These are phyloP conservation scores for Trimorus sp. DNA, from an alignment of 2,888 invertebrate species.

Conservation along the genomic window DNA sequence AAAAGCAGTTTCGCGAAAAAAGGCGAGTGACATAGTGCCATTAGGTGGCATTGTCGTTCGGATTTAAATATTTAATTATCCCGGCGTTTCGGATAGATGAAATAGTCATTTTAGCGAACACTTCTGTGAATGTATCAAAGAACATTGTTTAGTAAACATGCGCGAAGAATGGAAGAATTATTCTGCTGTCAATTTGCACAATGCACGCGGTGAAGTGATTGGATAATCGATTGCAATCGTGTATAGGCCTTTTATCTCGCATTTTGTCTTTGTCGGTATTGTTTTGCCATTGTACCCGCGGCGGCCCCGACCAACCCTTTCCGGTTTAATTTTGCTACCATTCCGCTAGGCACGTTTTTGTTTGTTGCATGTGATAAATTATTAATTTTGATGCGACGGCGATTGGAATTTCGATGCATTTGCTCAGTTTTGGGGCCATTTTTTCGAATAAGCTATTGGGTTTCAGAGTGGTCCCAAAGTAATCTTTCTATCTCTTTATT, in stretches of 20 bases:
- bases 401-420: constrained; percentile 60
- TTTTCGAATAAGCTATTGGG: constrained; percentile 12
- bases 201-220: constrained; percentile 67
- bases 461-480: no score
- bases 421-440: constrained; percentile 67
- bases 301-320: constrained; percentile 74
- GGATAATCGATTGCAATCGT: constrained; percentile 67
- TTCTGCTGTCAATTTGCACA: constrained; percentile 67
- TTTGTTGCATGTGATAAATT: constrained; percentile 39
- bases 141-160: constrained; percentile 65
- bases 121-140: constrained; percentile 64
- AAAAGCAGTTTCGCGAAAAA: no score
- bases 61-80: constrained; percentile 27
- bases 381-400: constrained; percentile 25
- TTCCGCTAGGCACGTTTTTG: constrained; percentile 29
- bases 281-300: constrained; percentile 57
- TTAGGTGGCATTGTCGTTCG: constrained; percentile 1
- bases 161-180: constrained; percentile 66
- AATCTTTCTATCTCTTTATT: no score
- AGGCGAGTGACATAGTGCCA: no score
- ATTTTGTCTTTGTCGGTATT: constrained; percentile 64
- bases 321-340: constrained; percentile 72
- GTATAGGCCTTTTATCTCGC: constrained; percentile 63
- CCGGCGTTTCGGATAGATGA: constrained; percentile 4
- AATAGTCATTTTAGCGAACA: constrained; percentile 59